Evolutionary conservation across 2,797 vertebrate species (phyloP).

Genomic region (Enteromius argenteus): DNA sequence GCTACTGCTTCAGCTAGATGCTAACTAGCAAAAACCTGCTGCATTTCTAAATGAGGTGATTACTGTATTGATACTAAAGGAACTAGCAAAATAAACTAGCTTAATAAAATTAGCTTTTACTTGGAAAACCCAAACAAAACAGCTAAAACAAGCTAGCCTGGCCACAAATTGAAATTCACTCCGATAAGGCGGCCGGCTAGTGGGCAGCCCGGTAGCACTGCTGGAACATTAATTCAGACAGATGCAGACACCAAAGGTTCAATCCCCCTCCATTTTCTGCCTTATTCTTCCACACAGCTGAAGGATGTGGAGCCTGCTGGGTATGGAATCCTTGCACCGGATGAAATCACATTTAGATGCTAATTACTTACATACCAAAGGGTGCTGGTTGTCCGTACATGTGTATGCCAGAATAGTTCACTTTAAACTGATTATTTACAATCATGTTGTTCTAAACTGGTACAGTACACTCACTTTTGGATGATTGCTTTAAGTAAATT

Average conservation of each 20-base stretch:
- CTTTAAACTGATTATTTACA: not conserved
- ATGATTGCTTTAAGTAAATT: not conserved
- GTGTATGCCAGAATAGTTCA: not conserved
- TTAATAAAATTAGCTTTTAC: not conserved
- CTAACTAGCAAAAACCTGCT: not conserved
- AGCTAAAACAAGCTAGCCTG: not conserved
- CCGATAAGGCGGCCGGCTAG: conserved; percentile 28
- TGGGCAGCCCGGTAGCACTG: conserved; percentile 27
- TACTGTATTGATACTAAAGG: not conserved
- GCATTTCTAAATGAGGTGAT: not conserved
- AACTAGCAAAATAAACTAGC: not conserved
- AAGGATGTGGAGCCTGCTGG: conserved; percentile 11
- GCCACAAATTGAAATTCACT: conserved; percentile 29
- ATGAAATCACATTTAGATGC: conserved; percentile 24
- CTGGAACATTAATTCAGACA: conserved; percentile 44
- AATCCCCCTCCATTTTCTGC: conserved; percentile 39
- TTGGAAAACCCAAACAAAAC: not conserved
- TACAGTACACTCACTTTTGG: not conserved
- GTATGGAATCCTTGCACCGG: conserved; percentile 1
- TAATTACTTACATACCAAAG: conserved; percentile 35
- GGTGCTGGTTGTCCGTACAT: not conserved
- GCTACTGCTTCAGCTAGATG: not conserved
- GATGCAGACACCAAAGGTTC: conserved; percentile 40
- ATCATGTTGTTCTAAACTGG: not conserved
- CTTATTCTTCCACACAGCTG: conserved; percentile 25